A percentile compares a stretch with the other conserved stretches of the same genome.
These are phyloP conservation scores for Bembecia ichneumoniformis DNA, from an alignment of 2,888 invertebrate species.

Conservation along the genomic window DNA sequence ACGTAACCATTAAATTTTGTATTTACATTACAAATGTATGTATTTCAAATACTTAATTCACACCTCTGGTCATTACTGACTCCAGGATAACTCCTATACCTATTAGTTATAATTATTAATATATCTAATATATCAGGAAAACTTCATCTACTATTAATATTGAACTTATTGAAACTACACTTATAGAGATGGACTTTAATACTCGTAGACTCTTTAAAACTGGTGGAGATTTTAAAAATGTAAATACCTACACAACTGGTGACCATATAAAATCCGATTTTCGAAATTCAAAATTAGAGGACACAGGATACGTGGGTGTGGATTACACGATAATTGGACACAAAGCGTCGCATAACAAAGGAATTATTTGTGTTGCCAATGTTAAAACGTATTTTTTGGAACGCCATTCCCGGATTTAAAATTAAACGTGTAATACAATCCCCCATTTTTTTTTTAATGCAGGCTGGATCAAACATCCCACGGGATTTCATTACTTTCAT, in stretches of 20 bases:
- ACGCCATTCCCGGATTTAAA: not conserved
- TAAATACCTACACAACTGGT: not conserved
- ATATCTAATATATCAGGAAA: no score
- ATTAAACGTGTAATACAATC: not conserved
- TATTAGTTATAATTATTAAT: no score
- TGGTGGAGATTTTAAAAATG: not conserved
- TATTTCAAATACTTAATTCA: no score
- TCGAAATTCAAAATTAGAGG: constrained; percentile 23
- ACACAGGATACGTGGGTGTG: constrained; percentile 31
- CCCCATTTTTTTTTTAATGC: not conserved
- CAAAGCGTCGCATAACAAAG: constrained; percentile 17
- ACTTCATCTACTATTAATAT: no score
- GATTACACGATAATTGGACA: constrained; percentile 38
- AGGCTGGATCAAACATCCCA: no score
- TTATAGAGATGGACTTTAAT: no score
- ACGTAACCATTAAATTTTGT: no score
- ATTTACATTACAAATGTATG: no score
- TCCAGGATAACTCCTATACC: no score
- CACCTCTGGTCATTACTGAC: no score
- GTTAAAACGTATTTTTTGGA: not conserved
- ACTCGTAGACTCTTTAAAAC: constrained; percentile 4
- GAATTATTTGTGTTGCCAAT: constrained; percentile 19
- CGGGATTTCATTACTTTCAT: no score
- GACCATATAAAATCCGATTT: constrained; percentile 17
- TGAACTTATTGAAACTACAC: no score